phyloP scores from a whole-genome alignment of 1,140 invertebrate species.

The Monochamus saltuarius region DNA sequence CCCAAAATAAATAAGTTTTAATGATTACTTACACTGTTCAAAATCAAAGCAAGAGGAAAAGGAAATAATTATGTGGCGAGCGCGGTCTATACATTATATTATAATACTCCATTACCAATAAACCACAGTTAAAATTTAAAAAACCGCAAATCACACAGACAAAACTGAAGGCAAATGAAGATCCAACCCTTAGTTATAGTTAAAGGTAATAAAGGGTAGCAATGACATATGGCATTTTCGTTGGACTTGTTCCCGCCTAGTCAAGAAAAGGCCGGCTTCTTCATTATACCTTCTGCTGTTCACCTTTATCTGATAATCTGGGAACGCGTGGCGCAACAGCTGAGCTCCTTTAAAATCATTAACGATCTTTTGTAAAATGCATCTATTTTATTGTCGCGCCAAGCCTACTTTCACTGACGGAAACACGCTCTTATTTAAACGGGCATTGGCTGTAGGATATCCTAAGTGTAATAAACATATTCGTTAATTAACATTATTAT shows the following conservation, averaged over 20 bases:
- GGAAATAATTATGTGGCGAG: neutral
- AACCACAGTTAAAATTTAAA: conserved; percentile 1
- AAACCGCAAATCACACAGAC: conserved; percentile 21
- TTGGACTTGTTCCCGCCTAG: conserved; percentile 16
- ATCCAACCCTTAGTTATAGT: neutral
- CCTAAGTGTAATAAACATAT: too few species aligned
- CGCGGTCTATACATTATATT: neutral
- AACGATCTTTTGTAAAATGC: conserved; percentile 18
- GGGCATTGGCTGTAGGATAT: too few species aligned
- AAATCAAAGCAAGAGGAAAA: too few species aligned
- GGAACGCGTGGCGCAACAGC: conserved; percentile 32
- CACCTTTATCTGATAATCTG: conserved; percentile 26
- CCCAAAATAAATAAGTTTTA: too few species aligned
- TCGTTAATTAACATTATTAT: too few species aligned
- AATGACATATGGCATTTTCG: conserved; percentile 31
- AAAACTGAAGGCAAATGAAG: conserved; percentile 11
- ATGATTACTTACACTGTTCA: too few species aligned
- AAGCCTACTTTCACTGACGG: conserved; percentile 24
- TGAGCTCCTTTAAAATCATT: conserved; percentile 17
- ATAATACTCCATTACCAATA: conserved; percentile 2
- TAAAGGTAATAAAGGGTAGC: conserved; percentile 2
- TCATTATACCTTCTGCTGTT: conserved; percentile 26
- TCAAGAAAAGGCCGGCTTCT: conserved; percentile 23
- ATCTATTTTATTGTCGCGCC: conserved; percentile 14
- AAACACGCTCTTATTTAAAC: conserved; percentile 9